Evolutionary conservation across 2,113 vertebrate genomes (phyloP).

Genomic region (Microcebus tavaratra): DNA sequence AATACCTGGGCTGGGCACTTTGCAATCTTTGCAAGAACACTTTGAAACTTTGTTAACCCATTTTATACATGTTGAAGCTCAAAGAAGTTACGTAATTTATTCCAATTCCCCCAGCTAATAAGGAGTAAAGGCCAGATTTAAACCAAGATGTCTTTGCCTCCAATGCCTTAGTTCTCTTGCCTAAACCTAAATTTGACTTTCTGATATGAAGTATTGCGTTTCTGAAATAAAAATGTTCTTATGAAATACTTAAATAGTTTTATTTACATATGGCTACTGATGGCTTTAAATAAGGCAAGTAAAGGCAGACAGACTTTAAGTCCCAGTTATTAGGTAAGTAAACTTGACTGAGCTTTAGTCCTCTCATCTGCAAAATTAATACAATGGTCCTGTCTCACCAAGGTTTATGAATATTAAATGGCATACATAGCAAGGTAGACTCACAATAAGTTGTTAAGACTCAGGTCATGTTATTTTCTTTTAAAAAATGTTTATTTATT

Average conservation of each 20-base stretch:
- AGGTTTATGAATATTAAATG: conserved; percentile 17
- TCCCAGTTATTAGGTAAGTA: not conserved
- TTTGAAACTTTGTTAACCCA: not conserved
- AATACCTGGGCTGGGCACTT: not conserved
- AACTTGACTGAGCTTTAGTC: not conserved
- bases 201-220: conserved; percentile 7
- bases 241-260: not conserved
- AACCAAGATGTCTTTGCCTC: not conserved
- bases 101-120: not conserved
- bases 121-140: not conserved
- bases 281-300: not conserved
- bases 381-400: not conserved
- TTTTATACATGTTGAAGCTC: conserved; percentile 23
- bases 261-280: not conserved
- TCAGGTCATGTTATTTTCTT: not conserved
- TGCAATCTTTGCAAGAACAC: not conserved
- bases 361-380: conserved; percentile 43
- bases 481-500: not conserved
- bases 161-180: not conserved
- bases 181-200: not conserved
- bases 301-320: not conserved
- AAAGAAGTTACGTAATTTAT: not conserved
- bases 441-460: conserved; percentile 17
- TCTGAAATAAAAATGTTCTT: conserved; percentile 50
- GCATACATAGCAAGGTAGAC: not conserved